Evolutionary conservation across 1,140 invertebrate genomes (phyloP).

Genomic region (Zaprionus africanus): DNA sequence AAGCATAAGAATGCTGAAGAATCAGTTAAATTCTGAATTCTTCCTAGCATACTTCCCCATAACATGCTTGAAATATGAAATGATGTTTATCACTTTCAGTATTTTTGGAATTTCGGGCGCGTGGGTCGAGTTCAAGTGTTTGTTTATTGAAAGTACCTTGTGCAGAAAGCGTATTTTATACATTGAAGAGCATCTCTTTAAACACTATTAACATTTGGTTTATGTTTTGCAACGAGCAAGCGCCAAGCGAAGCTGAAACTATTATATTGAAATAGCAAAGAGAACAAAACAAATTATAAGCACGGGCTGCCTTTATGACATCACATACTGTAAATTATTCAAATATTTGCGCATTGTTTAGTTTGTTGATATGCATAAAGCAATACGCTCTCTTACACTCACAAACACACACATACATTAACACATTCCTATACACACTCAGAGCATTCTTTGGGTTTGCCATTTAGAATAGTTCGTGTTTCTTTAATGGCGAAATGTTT

Average conservation of each 20-base stretch:
- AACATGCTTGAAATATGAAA: not conserved
- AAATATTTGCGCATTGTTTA: slow-evolving; percentile 63
- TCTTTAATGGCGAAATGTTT: slow-evolving; percentile 67
- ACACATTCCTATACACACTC: not conserved
- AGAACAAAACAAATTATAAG: slow-evolving; percentile 1
- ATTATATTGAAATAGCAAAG: slow-evolving; percentile 35
- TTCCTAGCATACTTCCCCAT: not conserved
- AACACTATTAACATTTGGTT: slow-evolving; percentile 29
- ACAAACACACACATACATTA: slow-evolving; percentile 19
- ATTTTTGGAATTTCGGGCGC: not conserved
- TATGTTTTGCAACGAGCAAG: slow-evolving; percentile 55
- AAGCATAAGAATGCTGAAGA: not conserved
- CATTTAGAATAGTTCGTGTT: slow-evolving; percentile 39
- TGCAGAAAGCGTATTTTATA: slow-evolving; percentile 2
- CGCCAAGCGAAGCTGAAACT: slow-evolving; percentile 46
- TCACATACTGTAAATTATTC: slow-evolving; percentile 78
- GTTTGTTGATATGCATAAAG: slow-evolving; percentile 50
- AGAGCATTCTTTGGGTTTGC: slow-evolving; percentile 45
- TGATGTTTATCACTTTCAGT: not conserved
- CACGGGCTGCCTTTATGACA: slow-evolving; percentile 61
- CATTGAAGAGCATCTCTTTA: not conserved
- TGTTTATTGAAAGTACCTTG: slow-evolving; percentile 5
- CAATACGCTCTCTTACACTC: slow-evolving; percentile 8
- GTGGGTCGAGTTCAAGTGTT: slow-evolving; percentile 32
- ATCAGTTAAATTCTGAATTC: not conserved